These are phyloP conservation scores for Alethe castanea DNA, from an alignment of 2,113 vertebrate genomes.

Conservation along the genomic window DNA sequence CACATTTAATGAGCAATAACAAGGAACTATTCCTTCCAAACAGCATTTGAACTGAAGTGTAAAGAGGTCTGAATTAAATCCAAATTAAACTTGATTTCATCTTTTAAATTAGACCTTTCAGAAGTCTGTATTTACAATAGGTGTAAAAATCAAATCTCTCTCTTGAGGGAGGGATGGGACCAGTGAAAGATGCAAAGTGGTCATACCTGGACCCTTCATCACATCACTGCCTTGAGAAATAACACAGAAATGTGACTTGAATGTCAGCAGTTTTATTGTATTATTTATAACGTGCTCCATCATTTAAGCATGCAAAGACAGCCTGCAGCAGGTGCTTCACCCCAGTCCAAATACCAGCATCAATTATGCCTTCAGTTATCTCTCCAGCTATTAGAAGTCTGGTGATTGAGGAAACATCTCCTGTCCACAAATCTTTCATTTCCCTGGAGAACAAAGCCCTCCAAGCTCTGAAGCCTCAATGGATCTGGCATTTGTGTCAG, in stretches of 20 bases:
- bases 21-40: conserved; percentile 40
- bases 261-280: conserved; percentile 15
- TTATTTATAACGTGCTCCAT: neutral
- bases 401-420: neutral
- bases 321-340: neutral
- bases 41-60: conserved; percentile 9
- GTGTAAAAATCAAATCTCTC: neutral
- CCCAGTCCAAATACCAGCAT: neutral
- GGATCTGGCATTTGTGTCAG: neutral
- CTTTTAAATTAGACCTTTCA: conserved; percentile 39
- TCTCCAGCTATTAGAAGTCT: neutral
- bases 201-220: neutral
- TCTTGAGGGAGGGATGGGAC: neutral
- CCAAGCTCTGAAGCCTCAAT: neutral
- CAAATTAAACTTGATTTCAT: conserved; percentile 38
- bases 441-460: neutral
- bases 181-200: neutral
- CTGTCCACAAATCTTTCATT: neutral
- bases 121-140: conserved; percentile 9
- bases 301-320: conserved; percentile 11
- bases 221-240: conserved; percentile 15
- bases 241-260: conserved; percentile 17
- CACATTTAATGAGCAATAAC: conserved; percentile 47
- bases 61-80: conserved; percentile 37
- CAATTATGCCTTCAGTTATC: fast-evolving